A percentile compares a stretch with the other conserved stretches of the same genome.
Conservation (phyloP, 2,888 invertebrate species). For the Eristalis tenax region DNA sequence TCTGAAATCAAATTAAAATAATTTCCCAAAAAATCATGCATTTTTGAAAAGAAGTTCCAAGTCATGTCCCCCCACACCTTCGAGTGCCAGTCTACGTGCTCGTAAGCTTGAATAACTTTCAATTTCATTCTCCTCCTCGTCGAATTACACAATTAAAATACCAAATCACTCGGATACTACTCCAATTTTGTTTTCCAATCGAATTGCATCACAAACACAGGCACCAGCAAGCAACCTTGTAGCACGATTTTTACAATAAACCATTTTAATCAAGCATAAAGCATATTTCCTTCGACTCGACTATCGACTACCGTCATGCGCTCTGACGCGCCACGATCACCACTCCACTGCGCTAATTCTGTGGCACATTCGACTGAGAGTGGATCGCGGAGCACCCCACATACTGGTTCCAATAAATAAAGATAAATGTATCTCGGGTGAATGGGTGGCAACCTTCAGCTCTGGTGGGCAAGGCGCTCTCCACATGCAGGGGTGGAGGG, state of each 20-base stretch:
- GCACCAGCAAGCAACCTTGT: conserved; percentile 56
- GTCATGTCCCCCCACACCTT: background rate
- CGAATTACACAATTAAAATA: conserved; percentile 3
- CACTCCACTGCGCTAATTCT: conserved; percentile 15
- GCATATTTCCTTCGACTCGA: conserved; percentile 39
- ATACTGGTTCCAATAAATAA: conserved; percentile 38
- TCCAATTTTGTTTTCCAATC: background rate
- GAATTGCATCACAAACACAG: conserved; percentile 43
- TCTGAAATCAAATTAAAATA: background rate
- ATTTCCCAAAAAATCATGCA: background rate
- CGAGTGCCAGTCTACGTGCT: background rate
- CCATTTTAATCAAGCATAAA: conserved; percentile 67
- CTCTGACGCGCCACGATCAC: conserved; percentile 22
- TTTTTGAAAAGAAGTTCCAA: background rate
- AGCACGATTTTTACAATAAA: conserved; percentile 54
- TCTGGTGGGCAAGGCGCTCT: conserved; percentile 13
- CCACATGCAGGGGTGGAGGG: background rate
- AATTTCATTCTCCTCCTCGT: background rate
- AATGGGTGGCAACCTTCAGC: conserved; percentile 64
- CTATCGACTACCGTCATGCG: conserved; percentile 34
- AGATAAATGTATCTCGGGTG: conserved; percentile 52
- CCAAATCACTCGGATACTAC: background rate
- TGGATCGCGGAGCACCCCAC: background rate
- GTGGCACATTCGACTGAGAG: conserved; percentile 34
- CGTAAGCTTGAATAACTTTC: background rate